Conservation (phyloP, 2,888 invertebrate genomes). For the Hypsopygia costalis region DNA sequence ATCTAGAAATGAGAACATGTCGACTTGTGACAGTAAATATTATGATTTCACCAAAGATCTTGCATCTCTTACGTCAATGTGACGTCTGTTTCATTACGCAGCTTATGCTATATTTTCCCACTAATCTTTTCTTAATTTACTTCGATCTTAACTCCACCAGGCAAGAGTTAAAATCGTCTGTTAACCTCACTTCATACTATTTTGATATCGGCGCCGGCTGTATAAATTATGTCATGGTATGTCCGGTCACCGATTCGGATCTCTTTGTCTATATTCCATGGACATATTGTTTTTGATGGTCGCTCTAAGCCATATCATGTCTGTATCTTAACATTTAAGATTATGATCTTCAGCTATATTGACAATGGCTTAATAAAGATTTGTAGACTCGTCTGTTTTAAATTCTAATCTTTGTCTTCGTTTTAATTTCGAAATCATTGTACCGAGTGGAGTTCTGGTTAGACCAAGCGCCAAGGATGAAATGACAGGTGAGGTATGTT, state of each 20-base stretch:
- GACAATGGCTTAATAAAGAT: slow-evolving; percentile 49
- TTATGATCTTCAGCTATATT: slow-evolving; percentile 28
- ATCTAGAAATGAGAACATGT: slow-evolving; percentile 58
- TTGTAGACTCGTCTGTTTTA: slow-evolving; percentile 26
- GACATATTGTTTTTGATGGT: slow-evolving; percentile 51
- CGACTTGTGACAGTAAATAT: slow-evolving; percentile 67
- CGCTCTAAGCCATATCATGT: slow-evolving; percentile 36
- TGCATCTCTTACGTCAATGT: slow-evolving; percentile 76
- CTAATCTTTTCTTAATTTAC: slow-evolving; percentile 37
- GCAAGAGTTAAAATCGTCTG: slow-evolving; percentile 48
- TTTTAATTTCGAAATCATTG: slow-evolving; percentile 16
- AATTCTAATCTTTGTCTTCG: slow-evolving; percentile 18
- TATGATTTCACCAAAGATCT: slow-evolving; percentile 71
- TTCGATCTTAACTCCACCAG: slow-evolving; percentile 42
- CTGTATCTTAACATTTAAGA: slow-evolving; percentile 41
- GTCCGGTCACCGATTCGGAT: slow-evolving; percentile 66
- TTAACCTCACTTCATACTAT: slow-evolving; percentile 42
- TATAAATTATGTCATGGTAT: slow-evolving; percentile 72
- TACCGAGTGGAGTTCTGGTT: slow-evolving; percentile 19
- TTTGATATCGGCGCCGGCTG: slow-evolving; percentile 63
- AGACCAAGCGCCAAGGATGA: slow-evolving; percentile 37
- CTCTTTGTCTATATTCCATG: slow-evolving; percentile 55
- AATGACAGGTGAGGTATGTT: slow-evolving; percentile 42
- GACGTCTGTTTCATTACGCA: slow-evolving; percentile 74
- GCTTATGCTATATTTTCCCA: slow-evolving; percentile 43